Conservation (phyloP, 2,113 vertebrate genomes). For the Chaetodon trifascialis region DNA sequence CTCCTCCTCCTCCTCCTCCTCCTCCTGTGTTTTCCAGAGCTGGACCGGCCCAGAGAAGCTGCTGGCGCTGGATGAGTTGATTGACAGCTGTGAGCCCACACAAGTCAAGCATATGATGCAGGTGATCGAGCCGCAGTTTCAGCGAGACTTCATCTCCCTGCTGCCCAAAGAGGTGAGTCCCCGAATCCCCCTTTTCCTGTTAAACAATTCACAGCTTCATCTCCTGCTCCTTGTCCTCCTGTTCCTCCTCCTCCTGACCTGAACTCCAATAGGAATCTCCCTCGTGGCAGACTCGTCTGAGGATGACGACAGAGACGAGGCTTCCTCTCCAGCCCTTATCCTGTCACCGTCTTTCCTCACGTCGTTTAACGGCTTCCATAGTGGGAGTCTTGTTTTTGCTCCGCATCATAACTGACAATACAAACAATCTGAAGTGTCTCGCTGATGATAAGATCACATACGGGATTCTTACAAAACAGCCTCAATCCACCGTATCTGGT, state of each 20-base stretch:
- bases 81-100: slow-evolving; percentile 98
- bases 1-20: not conserved
- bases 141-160: slow-evolving; percentile 99
- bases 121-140: slow-evolving; percentile 99
- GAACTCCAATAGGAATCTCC: slow-evolving; percentile 18
- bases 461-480: slow-evolving; percentile 43
- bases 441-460: slow-evolving; percentile 50
- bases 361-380: slow-evolving; percentile 31
- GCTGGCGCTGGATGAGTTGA: slow-evolving; percentile 98
- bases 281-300: not conserved
- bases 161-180: slow-evolving; percentile 98
- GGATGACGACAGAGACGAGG: slow-evolving; percentile 8
- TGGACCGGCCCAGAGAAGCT: slow-evolving; percentile 95
- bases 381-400: slow-evolving; percentile 36
- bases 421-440: slow-evolving; percentile 55
- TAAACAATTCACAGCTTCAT: not conserved
- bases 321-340: slow-evolving; percentile 29
- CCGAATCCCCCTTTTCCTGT: not conserved
- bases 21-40: slow-evolving; percentile 69
- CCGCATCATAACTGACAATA: slow-evolving; percentile 51
- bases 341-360: slow-evolving; percentile 7
- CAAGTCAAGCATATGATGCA: slow-evolving; percentile 99
- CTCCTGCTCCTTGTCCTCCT: not conserved
- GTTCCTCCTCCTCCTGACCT: not conserved
- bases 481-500: slow-evolving; percentile 35